phyloP scores from a whole-genome alignment of 2,888 invertebrate species.

The Drosophila subquinaria region DNA sequence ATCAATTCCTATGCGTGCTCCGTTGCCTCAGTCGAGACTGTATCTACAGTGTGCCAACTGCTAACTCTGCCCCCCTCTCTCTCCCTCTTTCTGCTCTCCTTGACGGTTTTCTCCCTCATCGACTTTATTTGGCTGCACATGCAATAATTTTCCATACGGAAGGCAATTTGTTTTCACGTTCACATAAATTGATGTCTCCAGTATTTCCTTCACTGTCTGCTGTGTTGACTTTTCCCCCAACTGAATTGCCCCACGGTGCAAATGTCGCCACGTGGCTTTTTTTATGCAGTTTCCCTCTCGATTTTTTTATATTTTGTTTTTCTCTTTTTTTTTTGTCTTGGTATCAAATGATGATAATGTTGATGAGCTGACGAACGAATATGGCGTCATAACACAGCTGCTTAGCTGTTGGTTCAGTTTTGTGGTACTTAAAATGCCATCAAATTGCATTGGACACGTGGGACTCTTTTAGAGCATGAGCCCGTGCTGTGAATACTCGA shows the following conservation, averaged over 20 bases:
- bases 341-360: conserved; percentile 50
- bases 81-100: not conserved
- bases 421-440: conserved; percentile 71
- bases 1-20: conserved; percentile 57
- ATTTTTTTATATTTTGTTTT: not conserved
- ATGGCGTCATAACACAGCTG: conserved; percentile 29
- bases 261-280: conserved; percentile 50
- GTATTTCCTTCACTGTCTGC: conserved; percentile 23
- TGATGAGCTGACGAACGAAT: conserved; percentile 52
- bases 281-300: conserved; percentile 17
- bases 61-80: not conserved
- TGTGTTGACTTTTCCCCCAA: conserved; percentile 46
- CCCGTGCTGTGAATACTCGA: conserved; percentile 30
- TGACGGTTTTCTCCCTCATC: not conserved
- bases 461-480: conserved; percentile 35
- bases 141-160: conserved; percentile 74
- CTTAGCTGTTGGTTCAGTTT: conserved; percentile 44
- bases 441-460: conserved; percentile 69
- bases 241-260: conserved; percentile 45
- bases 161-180: conserved; percentile 74
- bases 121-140: conserved; percentile 44
- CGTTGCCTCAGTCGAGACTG: conserved; percentile 18
- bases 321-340: conserved; percentile 16
- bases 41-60: not conserved
- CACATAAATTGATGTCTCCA: conserved; percentile 67